Percentiles rank a stretch among this genome's conserved stretches.
These are phyloP conservation scores for Lysandra bellargus DNA, from an alignment of 2,888 invertebrate genomes.

Conservation along the genomic window DNA sequence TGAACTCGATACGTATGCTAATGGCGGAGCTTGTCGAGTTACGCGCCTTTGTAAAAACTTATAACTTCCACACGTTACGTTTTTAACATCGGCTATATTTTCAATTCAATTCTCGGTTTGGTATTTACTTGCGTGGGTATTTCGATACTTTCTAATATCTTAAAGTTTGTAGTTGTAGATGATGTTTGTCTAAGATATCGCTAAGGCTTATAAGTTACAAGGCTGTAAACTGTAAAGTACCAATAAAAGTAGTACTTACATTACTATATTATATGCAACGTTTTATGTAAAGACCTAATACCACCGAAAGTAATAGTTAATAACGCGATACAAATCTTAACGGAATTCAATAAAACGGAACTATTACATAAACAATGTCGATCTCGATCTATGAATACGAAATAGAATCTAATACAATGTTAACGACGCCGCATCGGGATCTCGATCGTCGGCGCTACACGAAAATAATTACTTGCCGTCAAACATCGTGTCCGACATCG, in stretches of 20 bases:
- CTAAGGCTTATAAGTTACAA: not conserved
- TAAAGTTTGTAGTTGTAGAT: not conserved
- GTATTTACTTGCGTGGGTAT: not conserved
- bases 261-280: not conserved
- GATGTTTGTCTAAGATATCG: not conserved
- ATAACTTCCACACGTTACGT: constrained; percentile 37
- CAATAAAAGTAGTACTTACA: not conserved
- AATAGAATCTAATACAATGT: constrained; percentile 34
- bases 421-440: constrained; percentile 56
- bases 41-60: constrained; percentile 61
- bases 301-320: constrained; percentile 5
- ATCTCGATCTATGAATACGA: constrained; percentile 38
- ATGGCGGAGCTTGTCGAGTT: constrained; percentile 70
- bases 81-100: not conserved
- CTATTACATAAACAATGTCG: constrained; percentile 37
- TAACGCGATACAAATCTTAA: constrained; percentile 10
- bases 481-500: constrained; percentile 76
- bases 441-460: constrained; percentile 64
- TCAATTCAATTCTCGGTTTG: not conserved
- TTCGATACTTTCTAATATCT: not conserved
- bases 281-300: not conserved
- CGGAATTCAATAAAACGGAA: constrained; percentile 27
- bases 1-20: constrained; percentile 79
- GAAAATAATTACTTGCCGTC: constrained; percentile 77
- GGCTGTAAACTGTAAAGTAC: not conserved